A percentile compares a stretch with the other conserved stretches of the same genome.
These are phyloP conservation scores for Sandelia bainsii DNA, from an alignment of 2,797 vertebrate genomes.

Conservation along the genomic window DNA sequence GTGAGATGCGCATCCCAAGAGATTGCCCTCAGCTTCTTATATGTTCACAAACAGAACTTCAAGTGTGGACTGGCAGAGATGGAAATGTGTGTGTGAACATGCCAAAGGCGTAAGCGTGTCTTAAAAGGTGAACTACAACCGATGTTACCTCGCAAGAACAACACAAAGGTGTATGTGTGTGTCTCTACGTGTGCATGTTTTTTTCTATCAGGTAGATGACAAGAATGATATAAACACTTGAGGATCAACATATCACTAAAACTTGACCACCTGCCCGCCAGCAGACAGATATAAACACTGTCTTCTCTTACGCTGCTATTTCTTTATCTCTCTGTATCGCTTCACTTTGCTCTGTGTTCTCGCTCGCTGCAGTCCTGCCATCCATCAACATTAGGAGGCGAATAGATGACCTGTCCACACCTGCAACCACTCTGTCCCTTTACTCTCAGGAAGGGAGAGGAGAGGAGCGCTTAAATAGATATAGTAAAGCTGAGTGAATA, in stretches of 20 bases:
- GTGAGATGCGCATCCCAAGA: conserved; percentile 32
- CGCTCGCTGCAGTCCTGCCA: conserved; percentile 59
- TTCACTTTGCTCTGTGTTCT: conserved; percentile 60
- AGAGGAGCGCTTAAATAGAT: conserved; percentile 18
- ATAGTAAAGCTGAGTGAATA: conserved; percentile 14
- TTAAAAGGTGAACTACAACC: conserved; percentile 37
- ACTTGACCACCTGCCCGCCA: conserved; percentile 66
- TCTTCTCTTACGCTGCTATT: conserved; percentile 56
- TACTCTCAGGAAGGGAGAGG: conserved; percentile 39
- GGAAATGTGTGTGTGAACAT: conserved; percentile 7
- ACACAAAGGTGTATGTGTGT: not conserved
- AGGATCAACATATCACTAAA: conserved; percentile 71
- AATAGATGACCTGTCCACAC: conserved; percentile 77
- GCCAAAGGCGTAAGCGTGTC: conserved; percentile 3
- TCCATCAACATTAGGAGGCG: conserved; percentile 79
- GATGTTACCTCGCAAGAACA: conserved; percentile 42
- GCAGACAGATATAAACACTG: conserved; percentile 67
- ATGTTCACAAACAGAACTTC: conserved; percentile 57
- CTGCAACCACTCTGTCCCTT: conserved; percentile 64
- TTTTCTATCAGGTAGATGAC: conserved; percentile 60
- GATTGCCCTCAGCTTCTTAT: conserved; percentile 43
- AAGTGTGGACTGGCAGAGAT: conserved; percentile 44
- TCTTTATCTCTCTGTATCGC: conserved; percentile 69
- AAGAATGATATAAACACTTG: conserved; percentile 64
- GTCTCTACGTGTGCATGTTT: conserved; percentile 14